Evolutionary conservation across 2,113 vertebrate species (phyloP), one percentile per base, ranked within the genome.

Genomic region (Furnarius figulus): DNA sequence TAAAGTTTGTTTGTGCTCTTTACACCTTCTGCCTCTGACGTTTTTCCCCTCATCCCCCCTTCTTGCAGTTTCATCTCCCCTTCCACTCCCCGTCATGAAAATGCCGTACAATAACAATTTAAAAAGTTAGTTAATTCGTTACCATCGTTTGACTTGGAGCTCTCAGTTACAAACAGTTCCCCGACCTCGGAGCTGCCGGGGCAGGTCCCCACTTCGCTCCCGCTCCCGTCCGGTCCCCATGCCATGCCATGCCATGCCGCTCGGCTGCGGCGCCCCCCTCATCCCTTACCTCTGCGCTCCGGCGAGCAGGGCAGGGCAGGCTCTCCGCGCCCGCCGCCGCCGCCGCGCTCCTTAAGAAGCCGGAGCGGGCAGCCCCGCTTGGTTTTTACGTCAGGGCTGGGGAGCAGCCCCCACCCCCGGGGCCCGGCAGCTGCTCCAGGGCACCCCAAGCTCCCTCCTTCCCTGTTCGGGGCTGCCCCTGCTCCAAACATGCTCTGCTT

Each of bases 331-430:
- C 55, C 44, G 87, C 61, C 46, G 67, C 72, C 46, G 67, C 72
- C 65, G 79, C 71, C 44, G 70, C 83, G 58, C 84, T 86, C 77
- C 81, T 95, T 94, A 95, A 95, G 85, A 96, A 95, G 74, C 87
- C 50, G 35, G 31, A 71, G 93, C 79, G 27, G 61, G 62, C 82
- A 92, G 89, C 62, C 83, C 89, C 53, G n/a, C 71, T 92, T 56
- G 23, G 75, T 76, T 90, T 95, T 67, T 96, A 93, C 92, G 95
- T 96, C 92, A 95, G 67, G 90, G 59, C 71, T 77, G 30, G 27
- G 62, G 75, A 78, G 72, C 75, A 61, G 92, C 96, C 58, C 88
- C 89, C 95, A 70, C 90, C 92, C 66, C 65, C 81, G 15, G 66
- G 11, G 39, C 13, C 52, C 63, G 24, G 71, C 63, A 14, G 58